A percentile compares a stretch with the other conserved stretches of the same genome.
These are phyloP conservation scores for Zapus hudsonius DNA, from an alignment of 2,113 vertebrate species.

Conservation along the genomic window DNA sequence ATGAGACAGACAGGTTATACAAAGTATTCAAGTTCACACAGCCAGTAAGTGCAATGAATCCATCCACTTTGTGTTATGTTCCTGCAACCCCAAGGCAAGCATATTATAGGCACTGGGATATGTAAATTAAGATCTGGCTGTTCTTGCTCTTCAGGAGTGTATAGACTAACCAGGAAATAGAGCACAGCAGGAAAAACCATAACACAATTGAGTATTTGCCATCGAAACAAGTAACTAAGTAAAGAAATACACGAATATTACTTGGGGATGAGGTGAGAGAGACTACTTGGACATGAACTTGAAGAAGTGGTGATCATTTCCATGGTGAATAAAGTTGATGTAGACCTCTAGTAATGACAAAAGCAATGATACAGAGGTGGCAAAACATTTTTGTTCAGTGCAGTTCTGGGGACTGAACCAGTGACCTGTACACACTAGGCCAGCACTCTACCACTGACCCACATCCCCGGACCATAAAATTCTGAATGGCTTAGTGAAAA, in stretches of 20 bases:
- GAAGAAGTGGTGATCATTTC: neutral
- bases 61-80: neutral
- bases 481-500: neutral
- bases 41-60: neutral
- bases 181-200: neutral
- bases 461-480: too few species aligned
- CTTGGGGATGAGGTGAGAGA: neutral
- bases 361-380: neutral
- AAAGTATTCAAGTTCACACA: neutral
- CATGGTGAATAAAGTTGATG: neutral
- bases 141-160: too few species aligned
- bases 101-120: neutral
- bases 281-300: neutral
- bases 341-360: neutral
- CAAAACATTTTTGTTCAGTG: neutral
- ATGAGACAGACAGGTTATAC: neutral
- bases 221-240: neutral
- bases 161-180: neutral
- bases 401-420: too few species aligned
- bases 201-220: neutral
- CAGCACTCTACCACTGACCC: too few species aligned
- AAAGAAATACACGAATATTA: neutral
- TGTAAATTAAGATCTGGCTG: constrained; percentile 8
- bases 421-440: too few species aligned
- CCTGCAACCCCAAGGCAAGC: neutral